phyloP scores from a whole-genome alignment of 35 echinoderm and acorn worm genomes.

The Ptychodera flava region DNA sequence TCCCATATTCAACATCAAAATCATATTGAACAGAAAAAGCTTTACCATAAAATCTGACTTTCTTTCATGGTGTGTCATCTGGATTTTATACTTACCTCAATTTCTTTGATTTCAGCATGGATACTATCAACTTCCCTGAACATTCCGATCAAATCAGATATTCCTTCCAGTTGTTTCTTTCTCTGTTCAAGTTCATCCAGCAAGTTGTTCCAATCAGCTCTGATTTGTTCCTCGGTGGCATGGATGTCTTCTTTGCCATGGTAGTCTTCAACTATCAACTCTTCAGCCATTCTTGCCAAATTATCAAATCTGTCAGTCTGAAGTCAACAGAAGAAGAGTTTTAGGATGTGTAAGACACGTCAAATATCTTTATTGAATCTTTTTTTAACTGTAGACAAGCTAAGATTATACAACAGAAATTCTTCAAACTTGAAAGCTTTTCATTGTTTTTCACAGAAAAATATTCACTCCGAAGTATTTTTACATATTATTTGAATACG shows the following conservation, averaged over 20 bases:
- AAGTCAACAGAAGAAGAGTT: not conserved
- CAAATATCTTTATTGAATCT: not conserved
- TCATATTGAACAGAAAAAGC: no score
- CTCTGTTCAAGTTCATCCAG: conserved; percentile 62
- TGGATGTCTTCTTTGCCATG: conserved; percentile 28
- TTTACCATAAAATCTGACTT: no score
- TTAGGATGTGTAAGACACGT: not conserved
- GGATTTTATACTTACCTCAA: conserved; percentile 45
- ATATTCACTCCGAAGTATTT: no score
- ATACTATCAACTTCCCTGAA: conserved; percentile 85
- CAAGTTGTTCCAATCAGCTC: conserved; percentile 58
- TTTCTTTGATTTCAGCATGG: conserved; percentile 71
- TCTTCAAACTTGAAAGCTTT: no score
- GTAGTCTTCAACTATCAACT: conserved; percentile 61
- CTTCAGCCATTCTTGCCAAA: conserved; percentile 68
- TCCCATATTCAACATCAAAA: no score
- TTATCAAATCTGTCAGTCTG: conserved; percentile 87
- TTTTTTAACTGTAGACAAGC: no score
- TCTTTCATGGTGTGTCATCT: no score
- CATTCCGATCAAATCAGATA: conserved; percentile 81
- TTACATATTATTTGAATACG: no score
- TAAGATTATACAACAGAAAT: no score
- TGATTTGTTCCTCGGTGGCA: conserved; percentile 51
- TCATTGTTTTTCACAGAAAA: no score
- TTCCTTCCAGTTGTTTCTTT: conserved; percentile 53